Base-by-base conservation (phyloP, 1,140 invertebrate species). In the Nylanderia fulva region DNA sequence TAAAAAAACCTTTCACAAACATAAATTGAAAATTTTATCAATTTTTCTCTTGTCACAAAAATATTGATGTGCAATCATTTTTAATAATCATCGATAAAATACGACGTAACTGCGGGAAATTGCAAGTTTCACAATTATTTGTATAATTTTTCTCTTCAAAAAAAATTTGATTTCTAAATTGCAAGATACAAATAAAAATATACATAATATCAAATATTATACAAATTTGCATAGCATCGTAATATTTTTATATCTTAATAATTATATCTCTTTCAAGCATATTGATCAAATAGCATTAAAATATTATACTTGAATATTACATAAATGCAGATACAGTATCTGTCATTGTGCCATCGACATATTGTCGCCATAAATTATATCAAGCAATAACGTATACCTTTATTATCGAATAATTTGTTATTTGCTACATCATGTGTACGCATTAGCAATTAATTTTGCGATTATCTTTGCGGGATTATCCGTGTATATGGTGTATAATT, bases 381-480 rank as follows among this genome's bases (percentile, higher is more conserved):
- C 18, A 68, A 79, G 13, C 6, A 39, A n/a, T n/a, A n/a, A 39
- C 42, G 9, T 48, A 13, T 18, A 21, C 15, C 2, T 7, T 39
- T 64, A 39, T 27, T 54, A 33, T 15, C 48, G 13, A 15, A 5
- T 27, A 15, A 75, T 39, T 54, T n/a, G 21, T 77, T 36, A 68
- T 39, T 18, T 2, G 5, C 39, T 21, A 68, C n/a, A 27, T 15
- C 24, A 9, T 4, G 18, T 36, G 36, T 77, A 11, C 48, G 29
- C 27, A 71, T 9, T 39, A 63, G 36, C 52, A 71, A 80, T 80
- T 80, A 71, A 71, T 56, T 29, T 18, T 56, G 6, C 9, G 66
- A 82, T 82, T 71, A 39, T 58, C 33, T 21, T 82, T 27, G 36
- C 66, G 71, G 29, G 64, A 82, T 82, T n/a, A 82, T 82, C n/a